phyloP scores from a whole-genome alignment of 2,797 vertebrate species.

The Ara ararauna region DNA sequence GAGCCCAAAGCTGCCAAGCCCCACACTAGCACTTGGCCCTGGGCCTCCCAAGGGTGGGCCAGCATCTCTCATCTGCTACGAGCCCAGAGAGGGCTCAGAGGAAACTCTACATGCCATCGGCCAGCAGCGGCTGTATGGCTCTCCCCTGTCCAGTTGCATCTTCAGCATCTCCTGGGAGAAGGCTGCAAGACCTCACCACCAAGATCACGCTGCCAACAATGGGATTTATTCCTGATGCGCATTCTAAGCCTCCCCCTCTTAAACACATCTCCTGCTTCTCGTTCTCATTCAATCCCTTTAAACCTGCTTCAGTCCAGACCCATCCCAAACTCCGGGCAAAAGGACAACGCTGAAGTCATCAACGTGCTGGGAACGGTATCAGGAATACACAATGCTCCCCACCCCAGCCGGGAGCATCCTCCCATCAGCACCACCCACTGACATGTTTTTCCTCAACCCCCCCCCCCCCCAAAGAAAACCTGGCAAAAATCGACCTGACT shows the following conservation, averaged over 20 bases:
- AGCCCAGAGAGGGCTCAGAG: not conserved
- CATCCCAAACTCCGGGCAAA: slow-evolving; percentile 48
- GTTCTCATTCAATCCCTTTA: slow-evolving; percentile 2
- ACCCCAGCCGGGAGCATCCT: not conserved
- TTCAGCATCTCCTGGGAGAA: slow-evolving; percentile 26
- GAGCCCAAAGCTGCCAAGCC: not conserved
- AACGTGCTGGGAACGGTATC: not conserved
- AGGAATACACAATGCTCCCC: slow-evolving; percentile 4
- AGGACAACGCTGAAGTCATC: slow-evolving; percentile 53
- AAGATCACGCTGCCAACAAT: not conserved
- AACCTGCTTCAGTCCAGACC: slow-evolving; percentile 26
- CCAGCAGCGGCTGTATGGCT: fast-evolving
- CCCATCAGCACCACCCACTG: slow-evolving; percentile 39
- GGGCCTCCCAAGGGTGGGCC: not conserved
- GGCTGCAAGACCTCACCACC: not conserved
- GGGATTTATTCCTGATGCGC: not conserved
- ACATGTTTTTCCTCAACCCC: not conserved
- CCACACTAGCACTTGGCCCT: not conserved
- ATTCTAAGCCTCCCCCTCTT: not conserved
- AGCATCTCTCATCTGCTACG: not conserved
- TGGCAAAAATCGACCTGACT: not conserved
- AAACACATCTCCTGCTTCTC: not conserved
- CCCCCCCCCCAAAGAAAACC: not conserved
- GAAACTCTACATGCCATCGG: not conserved
- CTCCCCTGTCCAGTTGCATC: not conserved